Base-by-base conservation (phyloP, 2,888 invertebrate species). In the Ochlodes sylvanus region DNA sequence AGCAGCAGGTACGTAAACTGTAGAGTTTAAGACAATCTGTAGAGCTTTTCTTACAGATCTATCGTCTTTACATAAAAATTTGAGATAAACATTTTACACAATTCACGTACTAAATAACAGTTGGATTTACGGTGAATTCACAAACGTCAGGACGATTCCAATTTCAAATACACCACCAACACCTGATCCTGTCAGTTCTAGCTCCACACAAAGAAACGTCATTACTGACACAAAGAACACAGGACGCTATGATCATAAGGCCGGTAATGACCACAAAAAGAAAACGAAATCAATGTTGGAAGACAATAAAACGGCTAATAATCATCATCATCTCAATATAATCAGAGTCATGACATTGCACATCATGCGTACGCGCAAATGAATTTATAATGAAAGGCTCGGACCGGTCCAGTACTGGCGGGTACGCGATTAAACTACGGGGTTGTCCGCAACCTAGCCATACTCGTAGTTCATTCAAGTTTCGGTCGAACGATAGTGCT, bases 331-430 rank as follows among this genome's bases (percentile, higher is more conserved):
- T 75, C 77, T 79, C 79, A 83, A 85, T 87, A 85, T 88, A 86
- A 88, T 89, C 81, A 84, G 82, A 85, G 81, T 82, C 88, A 88
- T 89, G 89, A 89, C 88, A 82, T 76, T 77, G 87, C 87, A 83
- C 77, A 81, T 82, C 79, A 79, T 72, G 75, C 74, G 77, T 75
- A 73, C 75, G 79, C 82, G 87, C 88, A 88, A 88, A 90, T 89
- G 85, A 88, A 87, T 87, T 86, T 86, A 86, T 86, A 87, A 87
- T 87, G 84, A 80, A 81, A 80, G 78, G 70, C 69, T 73, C 69
- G 67, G 68, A 47, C 60, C 63, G 63, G 60, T 32, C 27, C 62
- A 41, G 50, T 52, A 71, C 68, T 75, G 70, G 70, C 69, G 50
- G 68, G 58, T 68, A 69, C 63, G 50, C 76, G 76, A 77, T 78